Evolutionary conservation across 2,888 invertebrate genomes (phyloP).

Genomic region (Rutpela maculata): DNA sequence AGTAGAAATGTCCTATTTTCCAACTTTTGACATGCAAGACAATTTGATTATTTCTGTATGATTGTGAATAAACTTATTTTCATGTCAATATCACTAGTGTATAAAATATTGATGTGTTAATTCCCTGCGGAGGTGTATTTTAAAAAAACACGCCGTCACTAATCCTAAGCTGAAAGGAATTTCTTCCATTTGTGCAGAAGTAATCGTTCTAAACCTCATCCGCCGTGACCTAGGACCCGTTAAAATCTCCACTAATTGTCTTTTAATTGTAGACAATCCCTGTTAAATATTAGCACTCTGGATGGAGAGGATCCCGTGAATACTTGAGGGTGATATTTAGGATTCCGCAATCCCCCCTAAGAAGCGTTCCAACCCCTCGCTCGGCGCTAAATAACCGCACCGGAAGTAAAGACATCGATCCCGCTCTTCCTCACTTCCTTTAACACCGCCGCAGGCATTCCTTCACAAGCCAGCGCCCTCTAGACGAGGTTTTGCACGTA

Average conservation of each 20-base stretch:
- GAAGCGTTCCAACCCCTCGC: slow-evolving; percentile 11
- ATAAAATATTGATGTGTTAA: no score
- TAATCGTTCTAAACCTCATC: neutral
- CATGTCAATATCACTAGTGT: no score
- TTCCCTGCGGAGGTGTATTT: no score
- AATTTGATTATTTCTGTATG: no score
- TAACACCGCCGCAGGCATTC: slow-evolving; percentile 39
- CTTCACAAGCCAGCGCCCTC: slow-evolving; percentile 40
- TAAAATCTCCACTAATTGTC: slow-evolving; percentile 24
- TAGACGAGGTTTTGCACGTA: slow-evolving; percentile 13
- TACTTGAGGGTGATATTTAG: slow-evolving; percentile 48
- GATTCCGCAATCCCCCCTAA: slow-evolving; percentile 31
- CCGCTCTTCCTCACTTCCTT: slow-evolving; percentile 57
- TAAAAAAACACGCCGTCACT: no score
- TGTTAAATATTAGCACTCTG: slow-evolving; percentile 18
- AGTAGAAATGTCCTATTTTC: no score
- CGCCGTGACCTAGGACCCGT: neutral
- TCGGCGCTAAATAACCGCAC: slow-evolving; percentile 59
- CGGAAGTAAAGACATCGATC: slow-evolving; percentile 66
- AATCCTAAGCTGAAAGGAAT: neutral
- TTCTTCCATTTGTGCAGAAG: neutral
- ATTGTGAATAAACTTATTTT: no score
- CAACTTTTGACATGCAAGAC: no score
- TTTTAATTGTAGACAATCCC: slow-evolving; percentile 26
- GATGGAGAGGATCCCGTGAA: slow-evolving; percentile 39